These are phyloP conservation scores for Latrodectus geometricus DNA, from an alignment of 1,140 invertebrate genomes.

Conservation along the genomic window DNA sequence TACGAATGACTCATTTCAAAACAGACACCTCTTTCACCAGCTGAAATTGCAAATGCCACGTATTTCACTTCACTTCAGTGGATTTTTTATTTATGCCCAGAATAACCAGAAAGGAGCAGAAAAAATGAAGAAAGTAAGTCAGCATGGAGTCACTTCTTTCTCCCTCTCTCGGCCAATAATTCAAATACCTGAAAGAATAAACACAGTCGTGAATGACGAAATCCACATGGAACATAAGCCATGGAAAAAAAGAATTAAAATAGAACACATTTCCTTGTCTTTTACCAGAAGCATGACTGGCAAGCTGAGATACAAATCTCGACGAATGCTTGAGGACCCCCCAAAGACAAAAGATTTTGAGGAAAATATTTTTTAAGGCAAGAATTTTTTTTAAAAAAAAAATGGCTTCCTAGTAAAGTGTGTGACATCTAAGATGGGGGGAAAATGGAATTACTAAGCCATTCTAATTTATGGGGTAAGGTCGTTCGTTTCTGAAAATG, in stretches of 20 bases:
- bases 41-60: too few relatives aligned
- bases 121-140: too few relatives aligned
- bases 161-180: too few relatives aligned
- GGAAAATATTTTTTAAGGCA: background rate
- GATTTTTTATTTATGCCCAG: too few relatives aligned
- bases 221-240: background rate
- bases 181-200: too few relatives aligned
- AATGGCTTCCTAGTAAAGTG: background rate
- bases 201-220: background rate
- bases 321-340: background rate
- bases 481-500: background rate
- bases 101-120: too few relatives aligned
- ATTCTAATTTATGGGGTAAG: background rate
- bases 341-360: background rate
- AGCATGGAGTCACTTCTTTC: too few relatives aligned
- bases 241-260: background rate
- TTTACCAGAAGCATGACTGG: background rate
- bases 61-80: too few relatives aligned
- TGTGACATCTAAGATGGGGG: background rate
- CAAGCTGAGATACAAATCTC: slow-evolving; percentile 8
- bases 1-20: too few relatives aligned
- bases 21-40: too few relatives aligned
- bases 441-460: slow-evolving; percentile 5
- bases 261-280: background rate
- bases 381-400: background rate